Percentiles rank a stretch among this genome's conserved stretches.
Conservation (phyloP, 2,888 invertebrate genomes). For the Molorchus minor region DNA sequence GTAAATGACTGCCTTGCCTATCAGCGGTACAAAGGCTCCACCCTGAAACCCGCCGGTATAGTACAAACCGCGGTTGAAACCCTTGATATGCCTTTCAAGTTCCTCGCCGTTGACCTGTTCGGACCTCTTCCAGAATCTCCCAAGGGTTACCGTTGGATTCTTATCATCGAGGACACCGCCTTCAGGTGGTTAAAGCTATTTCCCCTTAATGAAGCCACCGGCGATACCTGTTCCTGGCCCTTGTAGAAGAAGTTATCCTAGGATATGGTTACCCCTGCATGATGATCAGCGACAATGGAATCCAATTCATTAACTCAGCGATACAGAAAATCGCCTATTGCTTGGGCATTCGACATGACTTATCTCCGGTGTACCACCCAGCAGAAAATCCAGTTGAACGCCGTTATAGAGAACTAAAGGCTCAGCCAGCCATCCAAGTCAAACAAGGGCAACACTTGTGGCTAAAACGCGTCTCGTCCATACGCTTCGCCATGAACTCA, state of each 20-base stretch:
- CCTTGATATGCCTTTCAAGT: constrained; percentile 15
- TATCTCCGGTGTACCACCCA: constrained; percentile 43
- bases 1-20: constrained; percentile 5
- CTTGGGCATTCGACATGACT: constrained; percentile 45
- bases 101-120: constrained; percentile 10
- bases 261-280: constrained; percentile 50
- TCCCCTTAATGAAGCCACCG: constrained; percentile 31
- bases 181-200: constrained; percentile 23
- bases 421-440: constrained; percentile 48
- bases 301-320: constrained; percentile 46
- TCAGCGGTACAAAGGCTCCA: constrained; percentile 16
- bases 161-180: constrained; percentile 21
- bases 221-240: constrained; percentile 35
- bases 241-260: constrained; percentile 41
- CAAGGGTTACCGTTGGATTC: constrained; percentile 20
- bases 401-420: constrained; percentile 48
- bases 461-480: constrained; percentile 47
- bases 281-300: constrained; percentile 52
- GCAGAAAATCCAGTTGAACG: constrained; percentile 30
- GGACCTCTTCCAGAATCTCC: constrained; percentile 18
- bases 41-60: constrained; percentile 21
- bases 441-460: constrained; percentile 50
- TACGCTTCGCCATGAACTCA: constrained; percentile 57
- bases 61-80: constrained; percentile 13
- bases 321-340: constrained; percentile 50